Evolutionary conservation across 1,140 invertebrate species (phyloP), one percentile per base, ranked within the genome.

Genomic region (Ceratosolen solmsi): DNA sequence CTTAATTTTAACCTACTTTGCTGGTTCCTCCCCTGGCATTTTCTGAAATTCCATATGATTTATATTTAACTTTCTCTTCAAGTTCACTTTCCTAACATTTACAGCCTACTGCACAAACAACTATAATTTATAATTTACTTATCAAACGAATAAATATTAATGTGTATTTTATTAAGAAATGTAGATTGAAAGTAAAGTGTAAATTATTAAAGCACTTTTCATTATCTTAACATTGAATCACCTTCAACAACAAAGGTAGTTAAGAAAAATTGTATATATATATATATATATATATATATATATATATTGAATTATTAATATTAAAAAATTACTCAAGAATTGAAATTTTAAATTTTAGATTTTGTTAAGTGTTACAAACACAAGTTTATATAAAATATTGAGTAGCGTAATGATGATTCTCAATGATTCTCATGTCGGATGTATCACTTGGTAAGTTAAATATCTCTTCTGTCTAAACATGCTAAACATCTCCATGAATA

Each of bases 31-130:
- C 20, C 41, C 33, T 38, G 49, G 2, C 81, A 82, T 79, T 78
- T 72, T 73, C 81, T 82, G 70, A 38, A 82, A 82, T 75, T 54
- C 1, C n/a, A 75, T 46, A 36, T 9, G 11, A 71, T 49, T 49
- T 49, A 17, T 49, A 49, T 49, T 71, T 49, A 71, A 71, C 68
- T 49, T 71, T 49, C 17, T 38, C 7, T 38, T 38, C 7, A 68
- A 65, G 22, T 7, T 2, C 33, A 38, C 9, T n/a, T 20, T 36
- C 38, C 22, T n/a, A 68, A 38, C 15, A 17, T n/a, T n/a, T 38
- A 13, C 22, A 68, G 0, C 2, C 9, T 38, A 68, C 8, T 3
- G 15, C 3, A 17, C 0, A 11, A 68, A 38, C 38, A 38, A 36
- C 22, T 38, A 22, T 17, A 2, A 33, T 65, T 36, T 2, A 9